A percentile compares a stretch with the other conserved stretches of the same genome.
These are phyloP conservation scores for Muschampia plurimacula DNA, from an alignment of 2,888 invertebrate genomes.

Conservation along the genomic window DNA sequence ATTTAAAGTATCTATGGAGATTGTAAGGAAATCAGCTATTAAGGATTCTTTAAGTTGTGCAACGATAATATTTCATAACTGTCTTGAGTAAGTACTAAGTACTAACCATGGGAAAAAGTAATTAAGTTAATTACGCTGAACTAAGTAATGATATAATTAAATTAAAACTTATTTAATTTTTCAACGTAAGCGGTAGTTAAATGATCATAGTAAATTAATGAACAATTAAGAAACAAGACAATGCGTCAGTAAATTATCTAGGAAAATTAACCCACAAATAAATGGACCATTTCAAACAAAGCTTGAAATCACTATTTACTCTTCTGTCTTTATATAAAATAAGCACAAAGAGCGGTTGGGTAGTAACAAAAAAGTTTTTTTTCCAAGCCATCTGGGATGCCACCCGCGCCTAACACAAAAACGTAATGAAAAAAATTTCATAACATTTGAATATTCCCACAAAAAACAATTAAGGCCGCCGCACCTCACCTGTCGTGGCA, in stretches of 20 bases:
- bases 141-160: too few relatives aligned
- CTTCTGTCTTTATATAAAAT: slow-evolving; percentile 47
- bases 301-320: slow-evolving; percentile 40
- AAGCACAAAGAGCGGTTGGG: slow-evolving; percentile 60
- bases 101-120: too few relatives aligned
- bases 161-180: background rate
- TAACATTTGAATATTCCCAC: slow-evolving; percentile 84
- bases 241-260: background rate
- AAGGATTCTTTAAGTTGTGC: too few relatives aligned
- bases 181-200: background rate
- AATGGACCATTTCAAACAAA: slow-evolving; percentile 23
- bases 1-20: background rate
- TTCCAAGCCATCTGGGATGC: slow-evolving; percentile 82
- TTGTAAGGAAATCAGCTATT: background rate
- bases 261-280: slow-evolving; percentile 3
- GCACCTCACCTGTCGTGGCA: slow-evolving; percentile 83
- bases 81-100: too few relatives aligned
- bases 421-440: slow-evolving; percentile 72
- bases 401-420: slow-evolving; percentile 80
- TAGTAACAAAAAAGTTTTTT: slow-evolving; percentile 67
- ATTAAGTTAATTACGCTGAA: too few relatives aligned
- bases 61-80: too few relatives aligned
- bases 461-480: slow-evolving; percentile 85
- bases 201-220: background rate
- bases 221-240: slow-evolving; percentile 6